Evolutionary conservation across 53 echinoderm and acorn worm genomes (phyloP), one percentile per base, ranked within the genome.

Genomic region (Crossaster papposus): DNA sequence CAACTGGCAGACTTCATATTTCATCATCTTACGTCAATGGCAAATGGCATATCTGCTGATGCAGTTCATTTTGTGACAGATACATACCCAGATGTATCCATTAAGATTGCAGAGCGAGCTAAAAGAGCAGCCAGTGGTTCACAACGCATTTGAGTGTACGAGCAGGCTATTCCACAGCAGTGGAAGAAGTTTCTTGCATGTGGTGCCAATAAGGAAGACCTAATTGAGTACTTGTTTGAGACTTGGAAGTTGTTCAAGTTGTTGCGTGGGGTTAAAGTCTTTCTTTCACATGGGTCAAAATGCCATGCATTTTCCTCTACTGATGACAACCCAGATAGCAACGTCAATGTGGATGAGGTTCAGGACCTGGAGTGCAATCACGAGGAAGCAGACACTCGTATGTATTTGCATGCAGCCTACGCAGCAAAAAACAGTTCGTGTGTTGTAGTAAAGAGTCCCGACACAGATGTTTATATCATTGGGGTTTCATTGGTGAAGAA

Each of bases 31-130:
- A 68, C 89, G 26, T 54, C 34, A 30, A 52, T 71, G 37, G 89
- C 89, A 2, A 75, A 74, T 3, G 4, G 31, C 23, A 29, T 50
- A 9, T 17, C 22, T 28, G 14, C 37, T 6, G 1, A 15, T 36
- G 31, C 28, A 70, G 50, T 95, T 30, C 95, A 95, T 83, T 95
- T 95, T 88, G 95, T 95, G 24, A 93, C 79, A 51, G 96, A 94
- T 33, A 83, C 51, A 6, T 94, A 94, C 58, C 92, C 88, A 0
- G 4, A 84, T 23, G 64, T 93, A 2, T 82, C 82, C 36, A 95
- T 93, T 33, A 95, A 93, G 50, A 84, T 54, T 89, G 83, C 91
- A 6, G 94, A 94, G 44, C 68, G 93, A 77, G 81, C 30, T 22
- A 51, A 82, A 54, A 64, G 91, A 36, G 93, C 95, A 34, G 31